phyloP scores from a whole-genome alignment of 2,797 vertebrate species.

The Perodicticus potto region DNA sequence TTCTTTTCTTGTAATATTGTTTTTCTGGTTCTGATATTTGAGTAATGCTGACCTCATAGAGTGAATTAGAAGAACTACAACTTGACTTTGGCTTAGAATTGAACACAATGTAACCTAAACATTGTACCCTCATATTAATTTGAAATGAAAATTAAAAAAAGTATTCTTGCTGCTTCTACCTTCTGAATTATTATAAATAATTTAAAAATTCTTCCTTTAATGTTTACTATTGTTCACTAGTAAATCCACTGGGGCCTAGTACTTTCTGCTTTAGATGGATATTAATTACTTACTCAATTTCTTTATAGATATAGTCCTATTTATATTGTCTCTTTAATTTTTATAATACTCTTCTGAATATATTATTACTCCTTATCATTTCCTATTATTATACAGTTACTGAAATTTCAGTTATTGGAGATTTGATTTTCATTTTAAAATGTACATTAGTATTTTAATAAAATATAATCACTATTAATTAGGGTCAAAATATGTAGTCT shows the following conservation, averaged over 20 bases:
- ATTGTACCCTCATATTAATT: too few species aligned
- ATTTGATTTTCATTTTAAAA: conserved; percentile 47
- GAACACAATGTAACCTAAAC: too few species aligned
- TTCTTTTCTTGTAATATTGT: neutral
- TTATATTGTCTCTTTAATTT: neutral
- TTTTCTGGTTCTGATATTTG: neutral
- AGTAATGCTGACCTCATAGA: neutral
- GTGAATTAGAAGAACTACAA: neutral
- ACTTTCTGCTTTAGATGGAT: neutral
- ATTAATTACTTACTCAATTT: neutral
- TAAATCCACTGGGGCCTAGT: neutral
- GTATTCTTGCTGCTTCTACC: neutral
- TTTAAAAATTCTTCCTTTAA: neutral
- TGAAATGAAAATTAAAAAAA: neutral
- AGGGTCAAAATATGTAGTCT: neutral
- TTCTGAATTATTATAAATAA: neutral
- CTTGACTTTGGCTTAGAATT: too few species aligned
- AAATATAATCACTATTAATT: neutral
- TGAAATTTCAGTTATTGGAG: neutral
- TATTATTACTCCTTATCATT: neutral
- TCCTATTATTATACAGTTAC: neutral
- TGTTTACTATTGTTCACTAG: neutral
- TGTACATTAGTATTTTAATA: neutral
- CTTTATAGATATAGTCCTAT: neutral
- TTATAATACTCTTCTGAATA: neutral